Conservation (phyloP, 2,888 invertebrate genomes). For the Luffia ferchaultella region DNA sequence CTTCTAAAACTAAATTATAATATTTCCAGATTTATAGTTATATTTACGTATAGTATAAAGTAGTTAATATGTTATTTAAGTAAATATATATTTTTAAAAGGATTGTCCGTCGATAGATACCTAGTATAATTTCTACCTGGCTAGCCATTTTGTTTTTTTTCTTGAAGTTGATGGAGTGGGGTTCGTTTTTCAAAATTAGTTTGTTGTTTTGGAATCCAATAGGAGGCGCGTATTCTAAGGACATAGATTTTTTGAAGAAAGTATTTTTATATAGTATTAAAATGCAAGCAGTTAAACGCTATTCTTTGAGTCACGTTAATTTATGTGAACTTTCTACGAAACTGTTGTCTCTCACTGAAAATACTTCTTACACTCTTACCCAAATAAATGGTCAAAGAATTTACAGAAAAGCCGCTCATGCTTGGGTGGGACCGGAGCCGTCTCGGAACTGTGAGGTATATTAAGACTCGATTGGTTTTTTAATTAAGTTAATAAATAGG, state of each 20-base stretch:
- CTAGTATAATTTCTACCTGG: not conserved
- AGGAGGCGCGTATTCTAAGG: not conserved
- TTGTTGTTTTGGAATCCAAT: not conserved
- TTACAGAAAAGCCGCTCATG: constrained; percentile 68
- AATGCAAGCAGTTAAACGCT: constrained; percentile 59
- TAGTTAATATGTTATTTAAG: not conserved
- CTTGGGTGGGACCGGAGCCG: constrained; percentile 57
- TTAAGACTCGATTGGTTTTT: too few species aligned
- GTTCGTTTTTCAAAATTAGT: not conserved
- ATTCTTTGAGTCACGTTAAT: constrained; percentile 60
- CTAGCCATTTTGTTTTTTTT: not conserved
- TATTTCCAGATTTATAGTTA: not conserved
- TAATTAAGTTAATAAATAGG: not conserved
- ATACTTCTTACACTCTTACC: constrained; percentile 53
- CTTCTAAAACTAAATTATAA: not conserved
- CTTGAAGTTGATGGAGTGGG: too few species aligned
- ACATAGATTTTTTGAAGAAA: constrained; percentile 25
- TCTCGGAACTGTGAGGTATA: constrained; percentile 72
- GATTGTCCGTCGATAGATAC: not conserved
- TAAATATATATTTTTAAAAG: not conserved
- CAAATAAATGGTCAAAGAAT: constrained; percentile 77
- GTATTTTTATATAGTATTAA: constrained; percentile 38
- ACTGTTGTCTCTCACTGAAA: constrained; percentile 57
- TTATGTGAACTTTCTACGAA: constrained; percentile 61
- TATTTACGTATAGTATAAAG: not conserved